Evolutionary conservation across 2,888 invertebrate genomes (phyloP).

Genomic region (Anodontia alba): DNA sequence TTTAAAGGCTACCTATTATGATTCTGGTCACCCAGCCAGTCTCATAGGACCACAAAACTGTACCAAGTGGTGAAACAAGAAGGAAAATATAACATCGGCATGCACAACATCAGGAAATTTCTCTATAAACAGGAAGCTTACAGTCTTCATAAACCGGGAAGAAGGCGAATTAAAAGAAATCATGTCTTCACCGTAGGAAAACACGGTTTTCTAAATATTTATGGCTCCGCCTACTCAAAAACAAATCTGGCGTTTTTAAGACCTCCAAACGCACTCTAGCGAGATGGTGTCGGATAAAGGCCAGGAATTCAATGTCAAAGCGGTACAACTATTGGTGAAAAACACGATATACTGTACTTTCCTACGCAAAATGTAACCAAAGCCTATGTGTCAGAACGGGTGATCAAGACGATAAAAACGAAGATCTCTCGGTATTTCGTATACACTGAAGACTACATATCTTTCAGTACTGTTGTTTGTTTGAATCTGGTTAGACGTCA

Average conservation of each 20-base stretch:
- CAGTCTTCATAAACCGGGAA: constrained; percentile 47
- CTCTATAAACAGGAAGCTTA: constrained; percentile 53
- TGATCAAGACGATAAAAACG: too few relatives aligned
- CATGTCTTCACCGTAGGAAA: constrained; percentile 39
- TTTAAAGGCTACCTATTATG: constrained; percentile 41
- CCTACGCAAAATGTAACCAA: constrained; percentile 50
- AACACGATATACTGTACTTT: constrained; percentile 43
- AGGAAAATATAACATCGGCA: constrained; percentile 59
- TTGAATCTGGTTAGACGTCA: too few relatives aligned
- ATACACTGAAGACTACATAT: too few relatives aligned
- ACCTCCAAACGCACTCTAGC: too few relatives aligned
- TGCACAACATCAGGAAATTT: constrained; percentile 55
- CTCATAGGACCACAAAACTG: constrained; percentile 53
- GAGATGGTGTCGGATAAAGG: constrained; percentile 31
- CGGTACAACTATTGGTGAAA: constrained; percentile 48
- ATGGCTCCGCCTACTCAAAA: not conserved
- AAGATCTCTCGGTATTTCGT: too few relatives aligned
- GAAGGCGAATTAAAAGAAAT: constrained; percentile 43
- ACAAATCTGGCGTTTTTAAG: not conserved
- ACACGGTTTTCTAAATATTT: too few relatives aligned
- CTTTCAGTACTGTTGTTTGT: too few relatives aligned
- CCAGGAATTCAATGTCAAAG: too few relatives aligned
- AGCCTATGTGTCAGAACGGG: too few relatives aligned
- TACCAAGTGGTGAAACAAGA: constrained; percentile 46
- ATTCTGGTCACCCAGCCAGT: constrained; percentile 43